These are phyloP conservation scores for Trichosurus vulpecula DNA, from an alignment of 2,797 vertebrate genomes.

Conservation along the genomic window DNA sequence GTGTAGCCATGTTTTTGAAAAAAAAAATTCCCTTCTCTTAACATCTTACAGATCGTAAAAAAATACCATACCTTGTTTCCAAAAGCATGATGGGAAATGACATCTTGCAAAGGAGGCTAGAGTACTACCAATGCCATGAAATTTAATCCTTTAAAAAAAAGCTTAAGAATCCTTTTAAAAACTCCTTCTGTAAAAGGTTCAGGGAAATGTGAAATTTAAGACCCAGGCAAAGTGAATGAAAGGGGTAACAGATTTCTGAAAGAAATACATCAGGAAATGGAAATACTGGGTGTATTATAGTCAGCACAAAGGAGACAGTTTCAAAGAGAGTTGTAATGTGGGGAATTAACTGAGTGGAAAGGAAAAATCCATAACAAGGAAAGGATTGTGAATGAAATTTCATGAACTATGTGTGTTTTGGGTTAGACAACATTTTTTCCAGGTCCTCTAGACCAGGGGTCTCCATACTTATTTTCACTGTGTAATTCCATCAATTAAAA, in stretches of 20 bases:
- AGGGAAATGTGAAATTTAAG: slow-evolving; percentile 38
- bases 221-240: slow-evolving; percentile 5
- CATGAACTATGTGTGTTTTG: slow-evolving; percentile 2
- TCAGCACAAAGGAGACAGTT: not conserved
- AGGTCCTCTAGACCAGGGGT: slow-evolving; percentile 1
- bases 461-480: not conserved
- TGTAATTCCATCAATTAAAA: not conserved
- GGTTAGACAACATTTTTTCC: not conserved
- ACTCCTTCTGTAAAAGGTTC: not conserved
- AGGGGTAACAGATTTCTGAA: not conserved
- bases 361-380: not conserved
- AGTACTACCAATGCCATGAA: not conserved
- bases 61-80: slow-evolving; percentile 16
- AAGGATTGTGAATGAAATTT: slow-evolving; percentile 4
- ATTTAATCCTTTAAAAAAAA: slow-evolving; percentile 44
- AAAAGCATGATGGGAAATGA: slow-evolving; percentile 17
- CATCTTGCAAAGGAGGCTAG: slow-evolving; percentile 22
- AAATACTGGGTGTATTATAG: slow-evolving; percentile 10
- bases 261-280: not conserved
- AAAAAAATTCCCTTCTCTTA: not conserved
- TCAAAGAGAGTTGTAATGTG: slow-evolving; percentile 7
- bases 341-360: not conserved
- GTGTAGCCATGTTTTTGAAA: not conserved
- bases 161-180: slow-evolving; percentile 3
- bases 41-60: slow-evolving; percentile 40